Percentiles rank a stretch among this genome's conserved stretches.
These are phyloP conservation scores for Drosophila melanocephala DNA, from an alignment of 2,888 invertebrate species.

Conservation along the genomic window DNA sequence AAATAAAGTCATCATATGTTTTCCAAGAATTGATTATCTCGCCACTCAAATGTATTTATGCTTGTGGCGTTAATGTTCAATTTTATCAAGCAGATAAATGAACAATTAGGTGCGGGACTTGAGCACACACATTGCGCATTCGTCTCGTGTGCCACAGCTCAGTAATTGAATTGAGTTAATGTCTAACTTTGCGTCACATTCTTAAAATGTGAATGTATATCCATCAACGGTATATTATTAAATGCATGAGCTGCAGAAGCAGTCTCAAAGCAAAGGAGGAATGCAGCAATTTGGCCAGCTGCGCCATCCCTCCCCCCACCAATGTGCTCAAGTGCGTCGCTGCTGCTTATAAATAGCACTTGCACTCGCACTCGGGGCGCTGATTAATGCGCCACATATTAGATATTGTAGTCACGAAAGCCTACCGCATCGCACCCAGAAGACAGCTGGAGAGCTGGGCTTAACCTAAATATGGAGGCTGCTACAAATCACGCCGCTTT, in stretches of 20 bases:
- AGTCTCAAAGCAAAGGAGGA: conserved; percentile 23
- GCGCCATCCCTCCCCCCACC: neutral
- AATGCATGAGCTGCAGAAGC: conserved; percentile 14
- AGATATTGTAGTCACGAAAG: conserved; percentile 39
- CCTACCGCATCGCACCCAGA: conserved; percentile 19
- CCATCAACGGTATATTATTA: conserved; percentile 31
- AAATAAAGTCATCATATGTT: neutral
- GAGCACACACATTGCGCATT: conserved; percentile 28
- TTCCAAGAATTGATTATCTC: neutral
- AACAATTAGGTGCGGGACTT: neutral
- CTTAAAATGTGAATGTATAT: neutral
- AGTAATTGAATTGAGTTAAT: conserved; percentile 27
- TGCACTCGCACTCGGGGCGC: conserved; percentile 10
- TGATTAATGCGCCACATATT: conserved; percentile 52
- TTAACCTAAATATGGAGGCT: conserved; percentile 68
- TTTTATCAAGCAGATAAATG: neutral
- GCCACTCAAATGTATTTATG: neutral
- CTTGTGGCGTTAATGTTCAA: neutral
- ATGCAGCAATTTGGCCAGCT: conserved; percentile 23
- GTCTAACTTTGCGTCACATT: too few relatives aligned
- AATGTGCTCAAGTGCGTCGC: conserved; percentile 5
- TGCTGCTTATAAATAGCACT: conserved; percentile 43
- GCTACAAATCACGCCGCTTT: conserved; percentile 48
- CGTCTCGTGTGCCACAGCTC: conserved; percentile 16
- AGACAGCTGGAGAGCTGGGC: conserved; percentile 48